These are phyloP conservation scores for Eupithecia subfuscata DNA, from an alignment of 2,888 invertebrate genomes.

Conservation along the genomic window DNA sequence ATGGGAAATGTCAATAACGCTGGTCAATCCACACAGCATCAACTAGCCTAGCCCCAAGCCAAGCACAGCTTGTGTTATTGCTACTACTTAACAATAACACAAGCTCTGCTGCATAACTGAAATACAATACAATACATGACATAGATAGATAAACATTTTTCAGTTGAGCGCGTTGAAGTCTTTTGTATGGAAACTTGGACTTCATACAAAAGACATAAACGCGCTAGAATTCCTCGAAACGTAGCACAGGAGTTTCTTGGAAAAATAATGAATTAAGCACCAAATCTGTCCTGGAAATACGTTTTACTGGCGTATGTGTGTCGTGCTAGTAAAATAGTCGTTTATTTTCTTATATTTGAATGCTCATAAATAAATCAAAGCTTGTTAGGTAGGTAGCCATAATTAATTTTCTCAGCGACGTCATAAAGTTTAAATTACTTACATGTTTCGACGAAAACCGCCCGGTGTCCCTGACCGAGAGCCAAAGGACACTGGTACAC, in stretches of 20 bases:
- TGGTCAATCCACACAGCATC: too few relatives aligned
- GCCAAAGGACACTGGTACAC: slow-evolving; percentile 31
- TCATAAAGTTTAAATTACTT: not conserved
- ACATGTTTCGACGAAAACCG: not conserved
- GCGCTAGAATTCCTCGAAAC: slow-evolving; percentile 7
- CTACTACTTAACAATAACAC: too few relatives aligned
- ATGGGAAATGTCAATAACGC: not conserved
- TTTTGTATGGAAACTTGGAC: not conserved
- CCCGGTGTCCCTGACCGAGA: slow-evolving; percentile 18
- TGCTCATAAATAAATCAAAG: not conserved
- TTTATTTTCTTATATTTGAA: not conserved
- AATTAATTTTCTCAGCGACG: not conserved
- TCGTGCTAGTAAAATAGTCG: not conserved
- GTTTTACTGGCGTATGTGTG: not conserved
- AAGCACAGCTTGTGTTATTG: too few relatives aligned
- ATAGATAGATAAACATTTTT: not conserved
- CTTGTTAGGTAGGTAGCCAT: not conserved
- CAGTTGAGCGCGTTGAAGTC: not conserved
- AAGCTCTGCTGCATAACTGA: too few relatives aligned
- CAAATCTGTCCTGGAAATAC: not conserved
- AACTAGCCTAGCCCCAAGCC: too few relatives aligned
- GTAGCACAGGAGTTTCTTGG: not conserved
- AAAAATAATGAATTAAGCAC: not conserved
- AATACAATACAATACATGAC: too few relatives aligned
- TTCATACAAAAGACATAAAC: slow-evolving; percentile 22